Evolutionary conservation across 1,140 invertebrate species (phyloP), one percentile per base, ranked within the genome.

Genomic region (Pogonognathellus flavescens): DNA sequence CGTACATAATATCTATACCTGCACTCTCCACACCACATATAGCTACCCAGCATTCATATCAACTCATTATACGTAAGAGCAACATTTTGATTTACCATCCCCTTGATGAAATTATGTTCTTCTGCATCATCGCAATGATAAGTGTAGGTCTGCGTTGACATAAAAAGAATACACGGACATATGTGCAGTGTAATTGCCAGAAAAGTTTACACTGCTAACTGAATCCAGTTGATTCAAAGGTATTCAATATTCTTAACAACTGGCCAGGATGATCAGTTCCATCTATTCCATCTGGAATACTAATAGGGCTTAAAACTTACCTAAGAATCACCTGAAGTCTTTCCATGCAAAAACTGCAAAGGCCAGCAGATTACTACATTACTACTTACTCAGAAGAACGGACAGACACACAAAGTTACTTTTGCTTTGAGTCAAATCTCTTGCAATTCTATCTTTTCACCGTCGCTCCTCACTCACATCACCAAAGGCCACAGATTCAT

Each of bases 401-500:
- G 25, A 20, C 70, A 76, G 31, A 55, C 16, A 25, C 16, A 25
- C 50, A 55, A 16, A 14, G 53, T 16, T 81, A 55, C 80, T 25
- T 81, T 50, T 81, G 50, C 80, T 52, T 31, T 55, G 50, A 53
- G 53, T 55, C 80, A 55, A 81, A 53, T 81, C 80, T 16, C 50
- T 76, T 50, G 70, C 70, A 76, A 76, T 76, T 76, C 70, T 76
- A 76, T 76, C 11, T 41, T 76, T 76, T 22, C 41, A 76, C 41
- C n/a, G 22, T n/a, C 41, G 49, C 25, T 76, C 70, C 70, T 50
- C 6, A 13, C 53, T 81, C 41, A 55, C 70, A 50, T 84, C 14
- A 85, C 84, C 84, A 85, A 85, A 62, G 84, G 84, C 84, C 80
- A 85, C 72, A 52, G 81, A 82, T 60, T 60, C 55, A 82, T 82